Evolutionary conservation across 2,113 vertebrate genomes (phyloP).

Genomic region (Paracyprichromis sp.): DNA sequence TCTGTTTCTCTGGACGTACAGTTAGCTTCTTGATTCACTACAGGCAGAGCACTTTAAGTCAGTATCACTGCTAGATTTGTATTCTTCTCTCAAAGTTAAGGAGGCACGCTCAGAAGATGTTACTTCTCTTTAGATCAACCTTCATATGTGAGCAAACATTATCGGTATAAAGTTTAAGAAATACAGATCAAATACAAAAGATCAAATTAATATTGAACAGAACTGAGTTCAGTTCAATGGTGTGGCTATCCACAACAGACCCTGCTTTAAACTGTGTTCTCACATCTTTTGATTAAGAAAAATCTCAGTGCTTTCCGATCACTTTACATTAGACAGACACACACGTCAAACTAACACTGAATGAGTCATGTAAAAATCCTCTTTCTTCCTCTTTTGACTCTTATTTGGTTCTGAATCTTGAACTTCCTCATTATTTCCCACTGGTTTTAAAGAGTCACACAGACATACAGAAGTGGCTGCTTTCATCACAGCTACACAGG

Average conservation of each 20-base stretch:
- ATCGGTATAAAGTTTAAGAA: not conserved
- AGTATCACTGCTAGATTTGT: not conserved
- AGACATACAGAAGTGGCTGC: not conserved
- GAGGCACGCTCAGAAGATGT: not conserved
- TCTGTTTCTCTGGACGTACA: not conserved
- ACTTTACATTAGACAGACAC: not conserved
- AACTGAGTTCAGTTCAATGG: not conserved
- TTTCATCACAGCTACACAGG: not conserved
- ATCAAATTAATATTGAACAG: not conserved
- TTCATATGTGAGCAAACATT: not conserved
- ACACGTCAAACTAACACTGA: not conserved
- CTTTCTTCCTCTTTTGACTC: constrained; percentile 12
- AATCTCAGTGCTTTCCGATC: not conserved
- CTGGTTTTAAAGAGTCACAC: not conserved
- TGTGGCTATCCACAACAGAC: not conserved
- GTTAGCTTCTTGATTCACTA: not conserved
- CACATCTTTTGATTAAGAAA: not conserved
- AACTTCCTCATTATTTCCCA: not conserved
- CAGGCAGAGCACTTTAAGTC: not conserved
- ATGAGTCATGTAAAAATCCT: not conserved
- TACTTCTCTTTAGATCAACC: too few species aligned
- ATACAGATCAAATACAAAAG: not conserved
- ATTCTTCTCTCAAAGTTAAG: not conserved
- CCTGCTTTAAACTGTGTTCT: not conserved
- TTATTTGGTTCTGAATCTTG: not conserved